phyloP scores from a whole-genome alignment of 2,888 invertebrate species.

The Hydraecia micacea region DNA sequence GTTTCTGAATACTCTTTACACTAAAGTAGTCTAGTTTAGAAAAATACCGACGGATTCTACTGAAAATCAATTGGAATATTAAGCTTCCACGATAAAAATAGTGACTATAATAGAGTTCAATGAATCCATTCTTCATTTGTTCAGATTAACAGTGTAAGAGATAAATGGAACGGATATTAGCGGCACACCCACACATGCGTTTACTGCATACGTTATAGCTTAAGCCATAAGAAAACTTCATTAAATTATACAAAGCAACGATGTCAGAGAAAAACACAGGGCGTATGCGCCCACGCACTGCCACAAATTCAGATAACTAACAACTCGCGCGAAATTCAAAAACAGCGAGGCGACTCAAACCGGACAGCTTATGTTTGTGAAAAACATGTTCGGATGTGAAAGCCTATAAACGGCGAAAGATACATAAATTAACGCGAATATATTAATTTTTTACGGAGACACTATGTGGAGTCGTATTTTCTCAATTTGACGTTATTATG shows the following conservation, averaged over 20 bases:
- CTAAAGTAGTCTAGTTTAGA: conserved; percentile 12
- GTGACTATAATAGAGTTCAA: conserved; percentile 69
- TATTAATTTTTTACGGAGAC: conserved; percentile 32
- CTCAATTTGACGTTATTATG: conserved; percentile 50
- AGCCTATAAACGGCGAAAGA: conserved; percentile 44
- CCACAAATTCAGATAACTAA: conserved; percentile 60
- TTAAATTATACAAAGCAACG: conserved; percentile 75
- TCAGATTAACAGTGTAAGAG: conserved; percentile 71
- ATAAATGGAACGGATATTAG: conserved; percentile 81
- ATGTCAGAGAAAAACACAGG: conserved; percentile 71
- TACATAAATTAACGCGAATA: conserved; percentile 51
- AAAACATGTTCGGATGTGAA: conserved; percentile 49
- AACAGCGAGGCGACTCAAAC: conserved; percentile 39
- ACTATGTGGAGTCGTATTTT: conserved; percentile 48
- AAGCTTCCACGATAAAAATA: conserved; percentile 55
- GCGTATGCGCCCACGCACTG: conserved; percentile 59
- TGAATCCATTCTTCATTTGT: conserved; percentile 73
- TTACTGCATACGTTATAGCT: conserved; percentile 77
- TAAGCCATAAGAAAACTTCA: conserved; percentile 73
- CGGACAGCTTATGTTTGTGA: conserved; percentile 51
- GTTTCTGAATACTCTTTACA: neutral
- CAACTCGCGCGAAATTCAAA: conserved; percentile 45
- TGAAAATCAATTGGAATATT: conserved; percentile 49
- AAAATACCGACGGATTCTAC: conserved; percentile 15
- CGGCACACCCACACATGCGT: conserved; percentile 74